phyloP scores from a whole-genome alignment of 2,797 vertebrate species.

The Macrochelys suwanniensis region DNA sequence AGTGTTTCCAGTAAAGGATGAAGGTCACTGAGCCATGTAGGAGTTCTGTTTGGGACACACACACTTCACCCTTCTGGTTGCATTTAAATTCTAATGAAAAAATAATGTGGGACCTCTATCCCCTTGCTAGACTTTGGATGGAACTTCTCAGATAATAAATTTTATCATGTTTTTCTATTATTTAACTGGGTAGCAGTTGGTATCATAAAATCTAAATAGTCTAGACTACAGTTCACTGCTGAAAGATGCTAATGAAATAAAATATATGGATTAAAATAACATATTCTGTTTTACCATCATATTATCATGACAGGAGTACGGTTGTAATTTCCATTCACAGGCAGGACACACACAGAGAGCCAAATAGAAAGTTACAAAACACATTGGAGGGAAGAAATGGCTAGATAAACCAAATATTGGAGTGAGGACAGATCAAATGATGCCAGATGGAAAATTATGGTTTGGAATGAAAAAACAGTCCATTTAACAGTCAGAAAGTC shows the following conservation, averaged over 20 bases:
- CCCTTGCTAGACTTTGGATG: neutral
- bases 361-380: constrained; percentile 54
- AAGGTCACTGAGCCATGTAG: neutral
- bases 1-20: neutral
- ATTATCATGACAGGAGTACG: constrained; percentile 26
- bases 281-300: neutral
- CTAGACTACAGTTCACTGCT: constrained; percentile 31
- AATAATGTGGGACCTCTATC: neutral
- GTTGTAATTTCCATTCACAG: constrained; percentile 43
- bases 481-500: constrained; percentile 77
- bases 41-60: neutral
- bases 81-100: neutral
- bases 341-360: constrained; percentile 13
- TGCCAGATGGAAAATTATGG: constrained; percentile 75
- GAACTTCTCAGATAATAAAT: neutral
- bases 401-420: constrained; percentile 72
- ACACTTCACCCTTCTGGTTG: neutral
- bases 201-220: neutral
- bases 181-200: neutral
- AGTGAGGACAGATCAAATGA: constrained; percentile 71
- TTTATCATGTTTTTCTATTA: neutral
- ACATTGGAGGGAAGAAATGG: constrained; percentile 60
- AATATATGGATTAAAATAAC: constrained; percentile 34
- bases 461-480: constrained; percentile 74
- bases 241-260: constrained; percentile 54